These are phyloP conservation scores for Calephelis nemesis DNA, from an alignment of 1,140 invertebrate genomes.

Conservation along the genomic window DNA sequence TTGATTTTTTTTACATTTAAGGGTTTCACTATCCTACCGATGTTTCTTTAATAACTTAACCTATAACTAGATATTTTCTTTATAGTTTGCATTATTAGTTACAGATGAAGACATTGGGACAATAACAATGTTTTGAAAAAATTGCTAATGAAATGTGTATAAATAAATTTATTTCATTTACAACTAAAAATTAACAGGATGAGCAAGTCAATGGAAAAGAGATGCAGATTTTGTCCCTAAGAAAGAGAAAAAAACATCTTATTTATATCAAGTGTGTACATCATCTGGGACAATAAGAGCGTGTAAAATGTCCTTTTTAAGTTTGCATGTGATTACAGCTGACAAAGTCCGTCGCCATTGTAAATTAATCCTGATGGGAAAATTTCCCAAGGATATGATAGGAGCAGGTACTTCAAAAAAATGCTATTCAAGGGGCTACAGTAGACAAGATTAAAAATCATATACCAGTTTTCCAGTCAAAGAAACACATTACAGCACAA, in stretches of 20 bases:
- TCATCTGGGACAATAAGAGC: conserved; percentile 2
- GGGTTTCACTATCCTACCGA: background rate
- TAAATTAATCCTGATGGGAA: conserved; percentile 1
- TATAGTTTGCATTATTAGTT: conserved; percentile 5
- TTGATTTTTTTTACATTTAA: background rate
- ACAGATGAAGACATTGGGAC: background rate
- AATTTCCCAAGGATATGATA: background rate
- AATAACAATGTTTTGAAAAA: background rate
- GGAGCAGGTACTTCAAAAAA: background rate
- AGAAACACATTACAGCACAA: conserved; percentile 10
- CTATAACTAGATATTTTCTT: background rate
- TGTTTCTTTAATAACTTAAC: background rate
- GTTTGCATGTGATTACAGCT: background rate
- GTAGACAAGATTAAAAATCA: background rate
- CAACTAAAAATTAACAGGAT: background rate
- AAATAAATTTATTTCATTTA: conserved; percentile 8
- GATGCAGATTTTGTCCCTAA: background rate
- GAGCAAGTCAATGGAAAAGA: background rate
- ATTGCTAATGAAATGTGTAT: background rate
- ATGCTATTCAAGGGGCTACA: background rate
- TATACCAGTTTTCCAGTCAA: background rate
- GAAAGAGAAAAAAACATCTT: background rate
- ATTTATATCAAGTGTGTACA: conserved; percentile 4
- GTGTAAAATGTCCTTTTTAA: conserved; percentile 2
- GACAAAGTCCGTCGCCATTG: background rate